Conservation (phyloP, 2,888 invertebrate species). For the Pheosia tremula region DNA sequence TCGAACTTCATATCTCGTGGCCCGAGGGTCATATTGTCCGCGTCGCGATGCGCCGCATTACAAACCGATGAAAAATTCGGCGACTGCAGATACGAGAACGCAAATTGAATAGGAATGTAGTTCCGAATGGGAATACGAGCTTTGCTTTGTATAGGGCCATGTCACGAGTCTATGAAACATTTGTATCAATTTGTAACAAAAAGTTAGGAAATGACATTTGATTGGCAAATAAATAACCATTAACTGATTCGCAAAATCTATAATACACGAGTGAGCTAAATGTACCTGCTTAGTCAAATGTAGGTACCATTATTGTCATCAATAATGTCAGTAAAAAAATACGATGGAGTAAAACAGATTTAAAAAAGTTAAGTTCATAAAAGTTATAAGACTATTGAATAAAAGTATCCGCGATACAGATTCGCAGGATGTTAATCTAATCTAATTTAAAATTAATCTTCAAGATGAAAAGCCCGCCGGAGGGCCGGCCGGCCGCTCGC, state of each 20-base stretch:
- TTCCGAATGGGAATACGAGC: slow-evolving; percentile 50
- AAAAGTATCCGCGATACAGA: slow-evolving; percentile 62
- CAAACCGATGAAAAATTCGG: slow-evolving; percentile 70
- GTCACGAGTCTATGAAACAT: not conserved
- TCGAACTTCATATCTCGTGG: not conserved
- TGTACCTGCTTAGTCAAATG: too few relatives aligned
- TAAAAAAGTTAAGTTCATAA: not conserved
- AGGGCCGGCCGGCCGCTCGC: slow-evolving; percentile 38
- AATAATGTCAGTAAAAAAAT: too few relatives aligned
- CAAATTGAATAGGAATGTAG: slow-evolving; percentile 69
- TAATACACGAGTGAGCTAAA: too few relatives aligned
- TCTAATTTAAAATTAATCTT: slow-evolving; percentile 77
- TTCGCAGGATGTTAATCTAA: slow-evolving; percentile 69
- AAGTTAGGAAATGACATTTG: not conserved
- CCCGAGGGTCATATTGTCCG: slow-evolving; percentile 30
- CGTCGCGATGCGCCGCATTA: slow-evolving; percentile 59
- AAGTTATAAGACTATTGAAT: slow-evolving; percentile 46
- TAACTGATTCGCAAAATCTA: not conserved
- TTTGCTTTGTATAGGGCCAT: slow-evolving; percentile 41
- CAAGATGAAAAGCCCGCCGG: slow-evolving; percentile 64
- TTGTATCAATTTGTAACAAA: slow-evolving; percentile 2
- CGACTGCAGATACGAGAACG: slow-evolving; percentile 56
- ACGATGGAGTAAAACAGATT: too few relatives aligned
- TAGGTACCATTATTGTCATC: too few relatives aligned
- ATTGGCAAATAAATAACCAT: not conserved